Base-by-base conservation (phyloP, 30 jellyfish, hydroid and myxozoan genomes). In the Turritopsis dohrnii region DNA sequence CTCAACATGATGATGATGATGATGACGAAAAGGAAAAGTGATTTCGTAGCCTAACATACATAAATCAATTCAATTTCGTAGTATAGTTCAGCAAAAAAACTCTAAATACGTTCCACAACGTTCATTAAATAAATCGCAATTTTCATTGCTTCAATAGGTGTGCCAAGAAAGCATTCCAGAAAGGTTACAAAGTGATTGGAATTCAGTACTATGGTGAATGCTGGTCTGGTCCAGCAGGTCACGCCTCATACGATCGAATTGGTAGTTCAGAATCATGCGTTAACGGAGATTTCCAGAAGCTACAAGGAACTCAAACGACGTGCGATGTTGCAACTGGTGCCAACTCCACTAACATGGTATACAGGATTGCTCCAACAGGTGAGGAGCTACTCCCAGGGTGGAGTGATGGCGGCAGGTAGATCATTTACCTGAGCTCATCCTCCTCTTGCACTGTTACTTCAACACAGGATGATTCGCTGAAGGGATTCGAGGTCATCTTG, bases 291-390 rank as follows among this genome's bases (percentile, higher is more conserved):
- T 66, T 80, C 87, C 80, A 28, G 71, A 26, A 28, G 75, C 21
- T 54, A 52, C 71, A 65, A 21, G 24, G 1, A 81, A 21, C 28
- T 27, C 28, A 23, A 9, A 83, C 72, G 21, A 28, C 29, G 7
- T 71, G 60, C 26, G 92, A 81, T 0, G 81, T 86, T 25, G 86
- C 89, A 81, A 79, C 95, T 52, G 97, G 97, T 20, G 81, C 24
- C 30, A 85, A 74, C 28, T 28, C 87, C 20, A 80, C 97, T 18
- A 90, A 90, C 75, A 85, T n/a, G 54, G 84, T 90, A 5, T 90
- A 90, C 95, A 75, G 95, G 72, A 90, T 90, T 65, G 95, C 97
- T 28, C 96, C 96, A 17, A 79, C 96, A 66, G 94, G 96, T 89
- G 9, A 7, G 77, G 60, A 41, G 13, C 5, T 41, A n/a, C n/a